Base-by-base conservation (phyloP, 2,113 vertebrate genomes). In the Pundamilia nyererei region DNA sequence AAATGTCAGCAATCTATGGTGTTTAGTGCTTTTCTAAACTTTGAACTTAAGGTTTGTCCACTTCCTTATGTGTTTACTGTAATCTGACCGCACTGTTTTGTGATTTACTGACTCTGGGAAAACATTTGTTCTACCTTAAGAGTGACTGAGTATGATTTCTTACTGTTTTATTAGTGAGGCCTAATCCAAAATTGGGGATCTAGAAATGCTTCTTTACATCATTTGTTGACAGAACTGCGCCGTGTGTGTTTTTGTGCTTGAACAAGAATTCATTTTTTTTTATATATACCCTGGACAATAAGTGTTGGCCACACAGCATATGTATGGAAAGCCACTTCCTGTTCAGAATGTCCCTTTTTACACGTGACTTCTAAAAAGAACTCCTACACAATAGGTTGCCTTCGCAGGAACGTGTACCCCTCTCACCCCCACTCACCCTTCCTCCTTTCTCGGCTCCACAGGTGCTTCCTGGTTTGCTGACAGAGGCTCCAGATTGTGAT, bases 381-480 rank as follows among this genome's bases (percentile, higher is more conserved):
- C 75, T 51, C 29, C 49, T 80, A 95, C 85, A 96, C 95, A 96
- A 95, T 95, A 75, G 94, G 68, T 40, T 17, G 42, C 85, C 85
- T 87, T 87, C 3, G 17, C 85, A 31, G 40, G 80, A 56, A 91
- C 70, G 35, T 35, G 49, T 14, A 13, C 19, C 75, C 35, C 54
- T 9, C 21, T 31, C 42, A 19, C 42, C 31, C 31, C 21, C 14
- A 45, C 60, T 80, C 77, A 17, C 75, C 80, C 80, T 72, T 40
- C 77, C 79, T 84, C 87, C 47, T 47, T 45, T 65, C 84, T 87
- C 85, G 11, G 86, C 87, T 38, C 84, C 85, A 89, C 95, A 96
- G 95, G 94, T 96, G 95, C 90, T 94, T 95, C 95, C 95, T 95
- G 94, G 86, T 91, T 89, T 89, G 92, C 82, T 87, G 86, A 87